Evolutionary conservation across 2,797 vertebrate genomes (phyloP).

Genomic region (Chaetodon trifasciatus): DNA sequence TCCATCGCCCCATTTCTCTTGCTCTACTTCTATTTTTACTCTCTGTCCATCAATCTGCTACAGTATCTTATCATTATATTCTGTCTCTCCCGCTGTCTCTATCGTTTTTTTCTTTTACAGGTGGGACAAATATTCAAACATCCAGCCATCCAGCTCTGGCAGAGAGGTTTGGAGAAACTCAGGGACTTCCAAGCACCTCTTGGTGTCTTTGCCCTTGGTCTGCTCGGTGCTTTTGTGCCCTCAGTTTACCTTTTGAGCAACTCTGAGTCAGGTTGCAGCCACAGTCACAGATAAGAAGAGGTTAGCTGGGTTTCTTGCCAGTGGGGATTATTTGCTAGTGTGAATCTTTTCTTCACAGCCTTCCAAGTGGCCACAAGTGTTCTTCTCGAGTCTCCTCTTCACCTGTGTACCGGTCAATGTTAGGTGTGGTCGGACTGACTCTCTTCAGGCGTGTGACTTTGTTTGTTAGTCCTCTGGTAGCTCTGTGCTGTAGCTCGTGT

Average conservation of each 20-base stretch:
- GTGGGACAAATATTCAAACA: constrained; percentile 56
- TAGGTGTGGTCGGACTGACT: constrained; percentile 28
- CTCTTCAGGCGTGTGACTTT: constrained; percentile 33
- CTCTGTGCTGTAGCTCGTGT: constrained; percentile 28
- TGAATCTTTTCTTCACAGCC: constrained; percentile 51
- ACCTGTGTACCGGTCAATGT: constrained; percentile 36
- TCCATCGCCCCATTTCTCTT: constrained; percentile 11
- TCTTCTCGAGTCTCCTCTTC: constrained; percentile 43
- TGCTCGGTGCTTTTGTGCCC: constrained; percentile 70
- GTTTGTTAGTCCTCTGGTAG: constrained; percentile 35
- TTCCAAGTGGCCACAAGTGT: constrained; percentile 49
- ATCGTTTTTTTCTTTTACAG: constrained; percentile 74
- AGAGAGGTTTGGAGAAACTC: constrained; percentile 35
- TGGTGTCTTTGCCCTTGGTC: constrained; percentile 60
- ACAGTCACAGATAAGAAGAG: constrained; percentile 59
- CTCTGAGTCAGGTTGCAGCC: constrained; percentile 53
- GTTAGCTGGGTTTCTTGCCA: constrained; percentile 40
- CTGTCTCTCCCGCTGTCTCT: constrained; percentile 67
- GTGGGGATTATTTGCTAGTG: constrained; percentile 48
- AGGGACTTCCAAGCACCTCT: constrained; percentile 55
- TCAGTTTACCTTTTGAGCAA: constrained; percentile 57
- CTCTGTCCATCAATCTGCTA: constrained; percentile 38
- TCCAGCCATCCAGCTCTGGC: constrained; percentile 35
- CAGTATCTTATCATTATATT: constrained; percentile 53
- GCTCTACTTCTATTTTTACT: constrained; percentile 51